Conservation (phyloP, 2,888 invertebrate genomes). For the Drosophila pullipes region DNA sequence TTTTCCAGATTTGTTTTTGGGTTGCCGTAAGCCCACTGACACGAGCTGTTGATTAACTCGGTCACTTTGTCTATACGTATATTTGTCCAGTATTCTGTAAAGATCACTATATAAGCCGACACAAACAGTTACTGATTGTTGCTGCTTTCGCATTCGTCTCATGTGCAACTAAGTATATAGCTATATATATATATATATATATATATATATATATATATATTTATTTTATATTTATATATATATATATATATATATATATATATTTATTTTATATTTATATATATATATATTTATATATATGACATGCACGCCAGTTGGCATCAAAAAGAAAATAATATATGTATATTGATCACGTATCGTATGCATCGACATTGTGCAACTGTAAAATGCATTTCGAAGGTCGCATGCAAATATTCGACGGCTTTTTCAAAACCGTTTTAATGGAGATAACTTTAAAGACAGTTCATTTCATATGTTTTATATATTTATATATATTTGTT, state of each 20-base stretch:
- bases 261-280: too few species aligned
- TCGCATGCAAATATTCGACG: constrained; percentile 39
- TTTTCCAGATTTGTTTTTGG: neutral
- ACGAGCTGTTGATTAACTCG: constrained; percentile 22
- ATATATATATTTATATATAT: constrained; percentile 6
- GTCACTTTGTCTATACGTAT: constrained; percentile 15
- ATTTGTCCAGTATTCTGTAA: neutral
- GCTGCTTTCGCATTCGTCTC: constrained; percentile 42
- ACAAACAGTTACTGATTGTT: constrained; percentile 34
- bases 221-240: constrained; percentile 7
- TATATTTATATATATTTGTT: constrained; percentile 39
- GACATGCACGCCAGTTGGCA: too few species aligned
- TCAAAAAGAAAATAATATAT: neutral
- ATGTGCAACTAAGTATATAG: constrained; percentile 23
- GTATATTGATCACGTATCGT: constrained; percentile 59
- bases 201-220: too few species aligned
- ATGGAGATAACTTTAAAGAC: neutral
- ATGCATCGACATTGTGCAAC: constrained; percentile 57
- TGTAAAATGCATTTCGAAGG: constrained; percentile 57
- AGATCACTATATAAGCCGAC: constrained; percentile 18
- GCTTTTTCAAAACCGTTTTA: neutral
- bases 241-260: too few species aligned
- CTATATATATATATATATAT: constrained; percentile 5
- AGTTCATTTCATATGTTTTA: constrained; percentile 10
- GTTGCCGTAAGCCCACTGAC: constrained; percentile 16